These are phyloP conservation scores for Drosophila subquinaria DNA, from an alignment of 2,888 invertebrate genomes.

Conservation along the genomic window DNA sequence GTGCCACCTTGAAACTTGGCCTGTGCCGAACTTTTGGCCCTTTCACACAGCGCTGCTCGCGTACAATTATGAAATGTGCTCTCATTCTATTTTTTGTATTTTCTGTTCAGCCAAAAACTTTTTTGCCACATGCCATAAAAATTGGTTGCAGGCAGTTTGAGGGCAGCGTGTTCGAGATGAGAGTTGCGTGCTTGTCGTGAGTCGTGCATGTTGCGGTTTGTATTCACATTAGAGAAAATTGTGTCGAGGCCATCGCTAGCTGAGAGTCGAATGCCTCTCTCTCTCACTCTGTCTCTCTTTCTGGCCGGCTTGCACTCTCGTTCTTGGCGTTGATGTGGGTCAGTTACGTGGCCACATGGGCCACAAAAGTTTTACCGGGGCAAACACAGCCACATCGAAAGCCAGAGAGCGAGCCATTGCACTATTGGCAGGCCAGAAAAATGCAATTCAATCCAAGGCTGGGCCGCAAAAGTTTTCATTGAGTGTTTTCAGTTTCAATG, in stretches of 20 bases:
- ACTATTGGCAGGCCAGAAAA: constrained; percentile 50
- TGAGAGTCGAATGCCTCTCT: constrained; percentile 5
- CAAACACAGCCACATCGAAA: constrained; percentile 5
- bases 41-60: constrained; percentile 41
- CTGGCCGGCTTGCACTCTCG: constrained; percentile 10
- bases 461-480: constrained; percentile 71
- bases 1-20: constrained; percentile 69
- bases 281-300: constrained; percentile 6
- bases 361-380: constrained; percentile 48
- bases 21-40: constrained; percentile 49
- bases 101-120: constrained; percentile 23
- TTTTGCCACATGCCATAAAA: constrained; percentile 66
- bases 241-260: neutral
- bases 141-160: constrained; percentile 52
- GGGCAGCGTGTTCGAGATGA: constrained; percentile 15
- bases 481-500: constrained; percentile 73
- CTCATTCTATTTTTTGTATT: constrained; percentile 33
- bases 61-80: constrained; percentile 71
- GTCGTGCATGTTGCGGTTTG: constrained; percentile 12
- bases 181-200: constrained; percentile 7
- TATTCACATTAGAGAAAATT: neutral
- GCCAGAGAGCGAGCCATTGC: constrained; percentile 5
- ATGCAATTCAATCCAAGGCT: constrained; percentile 74
- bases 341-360: constrained; percentile 70
- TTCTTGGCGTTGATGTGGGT: constrained; percentile 63